A percentile compares a stretch with the other conserved stretches of the same genome.
Conservation (phyloP, 2,888 invertebrate species). For the Athetis lepigone region DNA sequence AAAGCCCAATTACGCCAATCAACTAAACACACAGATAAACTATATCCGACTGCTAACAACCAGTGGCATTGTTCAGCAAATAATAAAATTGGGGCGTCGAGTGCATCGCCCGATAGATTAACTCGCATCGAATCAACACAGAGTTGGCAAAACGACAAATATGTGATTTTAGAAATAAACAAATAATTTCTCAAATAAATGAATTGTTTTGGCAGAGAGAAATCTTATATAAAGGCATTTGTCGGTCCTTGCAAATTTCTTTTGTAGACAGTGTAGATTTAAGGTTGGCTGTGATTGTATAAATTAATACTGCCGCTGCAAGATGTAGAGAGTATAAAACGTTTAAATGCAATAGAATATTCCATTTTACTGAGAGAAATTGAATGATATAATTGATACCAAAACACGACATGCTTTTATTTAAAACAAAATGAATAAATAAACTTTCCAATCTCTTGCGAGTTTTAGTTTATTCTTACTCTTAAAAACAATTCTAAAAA, state of each 20-base stretch:
- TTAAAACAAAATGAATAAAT: too few relatives aligned
- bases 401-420: too few relatives aligned
- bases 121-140: constrained; percentile 58
- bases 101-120: constrained; percentile 77
- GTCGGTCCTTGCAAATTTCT: constrained; percentile 16
- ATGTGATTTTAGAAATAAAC: constrained; percentile 66
- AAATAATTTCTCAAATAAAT: constrained; percentile 61
- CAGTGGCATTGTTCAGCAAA: constrained; percentile 51
- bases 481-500: too few relatives aligned
- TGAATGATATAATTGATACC: too few relatives aligned
- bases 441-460: too few relatives aligned
- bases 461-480: too few relatives aligned
- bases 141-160: constrained; percentile 68
- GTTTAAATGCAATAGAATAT: too few relatives aligned
- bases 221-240: constrained; percentile 50
- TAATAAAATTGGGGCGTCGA: constrained; percentile 70
- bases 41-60: constrained; percentile 37
- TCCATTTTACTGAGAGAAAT: too few relatives aligned
- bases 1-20: constrained; percentile 47
- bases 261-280: neutral
- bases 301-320: constrained; percentile 15
- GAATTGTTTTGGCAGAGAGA: constrained; percentile 60
- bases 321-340: too few relatives aligned
- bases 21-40: constrained; percentile 57
- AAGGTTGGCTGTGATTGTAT: neutral